phyloP scores from a whole-genome alignment of 2,113 vertebrate species.

The Pandion haliaetus region DNA sequence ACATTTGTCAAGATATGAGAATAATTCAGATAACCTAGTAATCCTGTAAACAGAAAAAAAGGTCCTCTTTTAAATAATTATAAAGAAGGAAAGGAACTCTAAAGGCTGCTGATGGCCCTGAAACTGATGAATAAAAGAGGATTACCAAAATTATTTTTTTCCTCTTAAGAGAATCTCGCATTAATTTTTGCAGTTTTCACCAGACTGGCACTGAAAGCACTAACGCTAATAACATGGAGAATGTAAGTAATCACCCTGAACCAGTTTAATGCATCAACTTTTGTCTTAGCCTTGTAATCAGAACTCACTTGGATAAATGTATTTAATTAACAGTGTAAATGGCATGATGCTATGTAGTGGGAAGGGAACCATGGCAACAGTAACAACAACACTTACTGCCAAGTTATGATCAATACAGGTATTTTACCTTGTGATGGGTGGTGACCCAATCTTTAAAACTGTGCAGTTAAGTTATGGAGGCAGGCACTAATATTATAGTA shows the following conservation, averaged over 20 bases:
- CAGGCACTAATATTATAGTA: background rate
- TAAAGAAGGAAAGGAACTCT: background rate
- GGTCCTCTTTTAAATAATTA: background rate
- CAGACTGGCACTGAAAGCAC: background rate
- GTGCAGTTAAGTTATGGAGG: background rate
- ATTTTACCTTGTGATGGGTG: background rate
- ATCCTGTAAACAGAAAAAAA: background rate
- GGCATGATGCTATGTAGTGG: background rate
- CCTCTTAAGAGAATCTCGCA: background rate
- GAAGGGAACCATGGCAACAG: background rate
- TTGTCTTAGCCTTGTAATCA: background rate
- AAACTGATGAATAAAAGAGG: background rate
- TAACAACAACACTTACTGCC: background rate
- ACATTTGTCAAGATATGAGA: background rate
- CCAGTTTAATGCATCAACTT: background rate
- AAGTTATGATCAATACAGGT: background rate
- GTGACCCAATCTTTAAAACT: background rate
- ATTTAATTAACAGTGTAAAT: conserved; percentile 11
- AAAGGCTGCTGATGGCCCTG: background rate
- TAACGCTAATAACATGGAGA: background rate
- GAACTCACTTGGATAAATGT: background rate
- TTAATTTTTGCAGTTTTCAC: background rate
- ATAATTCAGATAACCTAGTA: background rate
- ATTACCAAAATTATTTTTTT: background rate
- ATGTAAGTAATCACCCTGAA: background rate